These are phyloP conservation scores for Neoitamus cyanurus DNA, from an alignment of 2,888 invertebrate genomes.

Conservation along the genomic window DNA sequence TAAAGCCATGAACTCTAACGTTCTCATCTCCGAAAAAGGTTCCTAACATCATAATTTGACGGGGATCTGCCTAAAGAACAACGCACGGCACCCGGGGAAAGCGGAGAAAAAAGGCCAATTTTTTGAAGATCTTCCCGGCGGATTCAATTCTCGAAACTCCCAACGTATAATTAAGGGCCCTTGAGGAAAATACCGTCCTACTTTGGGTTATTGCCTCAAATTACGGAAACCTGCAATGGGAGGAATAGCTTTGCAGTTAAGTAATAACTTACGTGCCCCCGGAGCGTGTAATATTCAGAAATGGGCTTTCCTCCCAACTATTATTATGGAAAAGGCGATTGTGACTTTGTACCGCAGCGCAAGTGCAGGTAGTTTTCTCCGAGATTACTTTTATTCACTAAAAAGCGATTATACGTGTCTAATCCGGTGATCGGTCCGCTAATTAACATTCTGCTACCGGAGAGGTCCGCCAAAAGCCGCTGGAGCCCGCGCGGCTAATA, in stretches of 20 bases:
- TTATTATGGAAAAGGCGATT: not conserved
- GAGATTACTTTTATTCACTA: not conserved
- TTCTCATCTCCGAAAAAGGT: not conserved
- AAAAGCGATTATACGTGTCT: not conserved
- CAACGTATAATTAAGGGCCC: conserved; percentile 45
- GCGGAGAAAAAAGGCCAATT: not conserved
- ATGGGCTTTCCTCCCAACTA: not conserved
- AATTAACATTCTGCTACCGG: not conserved
- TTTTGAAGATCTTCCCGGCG: not conserved
- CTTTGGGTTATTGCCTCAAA: conserved; percentile 48
- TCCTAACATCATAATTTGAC: conserved; percentile 4
- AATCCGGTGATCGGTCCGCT: not conserved
- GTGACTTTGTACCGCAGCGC: not conserved
- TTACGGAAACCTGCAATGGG: conserved; percentile 35
- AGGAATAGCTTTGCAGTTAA: not conserved
- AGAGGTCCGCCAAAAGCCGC: not conserved
- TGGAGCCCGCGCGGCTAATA: not conserved
- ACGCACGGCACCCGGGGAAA: not conserved
- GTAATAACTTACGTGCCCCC: not conserved
- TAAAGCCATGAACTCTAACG: not conserved
- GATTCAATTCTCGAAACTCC: conserved; percentile 48
- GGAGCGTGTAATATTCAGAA: not conserved
- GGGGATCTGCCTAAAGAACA: not conserved
- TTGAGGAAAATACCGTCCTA: conserved; percentile 24
- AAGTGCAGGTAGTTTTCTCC: not conserved